Conservation (phyloP, 2,888 invertebrate species). For the Miltochrista miniata region DNA sequence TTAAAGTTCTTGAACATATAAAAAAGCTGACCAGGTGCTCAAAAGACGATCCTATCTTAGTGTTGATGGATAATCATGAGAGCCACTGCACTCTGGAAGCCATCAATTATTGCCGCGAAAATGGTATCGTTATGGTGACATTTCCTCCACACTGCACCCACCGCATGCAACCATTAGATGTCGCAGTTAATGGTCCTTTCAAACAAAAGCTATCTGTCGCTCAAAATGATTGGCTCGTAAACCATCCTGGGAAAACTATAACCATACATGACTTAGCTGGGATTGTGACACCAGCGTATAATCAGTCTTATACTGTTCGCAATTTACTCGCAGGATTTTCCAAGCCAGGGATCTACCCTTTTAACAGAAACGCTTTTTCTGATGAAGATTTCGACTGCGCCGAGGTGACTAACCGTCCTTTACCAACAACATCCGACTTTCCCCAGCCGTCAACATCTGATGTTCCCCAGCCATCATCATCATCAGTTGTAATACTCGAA, state of each 20-base stretch:
- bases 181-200: conserved; percentile 39
- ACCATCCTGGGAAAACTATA: conserved; percentile 40
- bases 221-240: conserved; percentile 46
- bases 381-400: conserved; percentile 28
- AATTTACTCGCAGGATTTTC: too few relatives aligned
- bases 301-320: too few relatives aligned
- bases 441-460: not conserved
- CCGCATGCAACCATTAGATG: conserved; percentile 21
- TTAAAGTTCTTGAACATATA: not conserved
- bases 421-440: not conserved
- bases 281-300: conserved; percentile 27
- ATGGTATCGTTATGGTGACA: not conserved
- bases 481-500: too few relatives aligned
- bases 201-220: conserved; percentile 41
- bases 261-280: too few relatives aligned
- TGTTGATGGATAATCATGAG: conserved; percentile 2
- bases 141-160: not conserved
- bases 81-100: not conserved
- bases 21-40: not conserved
- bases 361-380: conserved; percentile 21
- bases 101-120: not conserved
- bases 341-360: conserved; percentile 30
- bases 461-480: not conserved
- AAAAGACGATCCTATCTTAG: conserved; percentile 37
- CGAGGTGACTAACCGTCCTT: not conserved